Evolutionary conservation across 2,113 vertebrate species (phyloP), one percentile per base, ranked within the genome.

Genomic region (Platichthys flesus): DNA sequence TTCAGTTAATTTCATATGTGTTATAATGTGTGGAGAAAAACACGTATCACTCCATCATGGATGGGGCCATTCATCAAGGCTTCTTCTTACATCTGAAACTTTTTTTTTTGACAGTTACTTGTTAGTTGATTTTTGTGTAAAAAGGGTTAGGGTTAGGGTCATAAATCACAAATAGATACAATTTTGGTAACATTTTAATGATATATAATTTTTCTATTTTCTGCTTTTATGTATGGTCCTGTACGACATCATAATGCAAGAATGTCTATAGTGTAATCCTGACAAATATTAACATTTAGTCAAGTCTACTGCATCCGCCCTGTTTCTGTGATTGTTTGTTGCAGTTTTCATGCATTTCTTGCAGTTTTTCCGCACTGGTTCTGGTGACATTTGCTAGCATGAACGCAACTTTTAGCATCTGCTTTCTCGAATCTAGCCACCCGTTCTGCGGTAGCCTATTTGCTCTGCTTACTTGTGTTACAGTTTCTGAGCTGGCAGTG

Each of bases 351-450:
- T 18, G 28, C n/a, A 9, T 20, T 35, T 7, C 62, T n/a, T 42
- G 40, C 10, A 2, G 9, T 12, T 67, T 35, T n/a, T 9, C 67
- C 58, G 54, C 42, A 13, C 57, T 71, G 42, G 40, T 74, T 67
- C 67, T 21, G 9, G 68, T 89, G 83, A 87, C 81, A 86, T 88
- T 82, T 83, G 40, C 1, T 24, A 83, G 58, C 69, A 71, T 18
- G 26, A 15, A 72, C 51, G 61, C 78, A 82, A 83, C 77, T 88
- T 82, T 85, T 69, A 88, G 83, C 90, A 94, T 93, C 86, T 93
- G 91, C 85, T 92, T 90, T 81, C 74, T 56, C 64, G 88, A 90
- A 92, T 89, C 86, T 69, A 74, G 73, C 79, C 85, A 81, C 79
- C 83, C 75, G 71, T 86, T 88, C 70, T 66, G 81, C 80, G 56